phyloP scores from a whole-genome alignment of 1,140 invertebrate species.

The Mizuhopecten yessoensis region DNA sequence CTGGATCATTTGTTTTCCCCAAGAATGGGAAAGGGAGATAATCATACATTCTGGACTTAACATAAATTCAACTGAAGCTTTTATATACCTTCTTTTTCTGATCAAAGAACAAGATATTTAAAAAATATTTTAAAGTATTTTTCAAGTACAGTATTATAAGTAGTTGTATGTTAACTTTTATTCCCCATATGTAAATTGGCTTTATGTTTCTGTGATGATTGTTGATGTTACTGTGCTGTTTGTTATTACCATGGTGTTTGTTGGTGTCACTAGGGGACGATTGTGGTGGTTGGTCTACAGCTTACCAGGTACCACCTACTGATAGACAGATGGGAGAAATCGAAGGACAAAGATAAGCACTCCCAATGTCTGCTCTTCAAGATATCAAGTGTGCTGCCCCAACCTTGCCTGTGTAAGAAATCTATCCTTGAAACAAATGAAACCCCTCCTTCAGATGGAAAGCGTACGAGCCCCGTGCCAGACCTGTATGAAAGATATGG shows the following conservation, averaged over 20 bases:
- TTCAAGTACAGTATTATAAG: too few relatives aligned
- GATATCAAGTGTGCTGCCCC: constrained; percentile 58
- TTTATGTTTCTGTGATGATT: too few relatives aligned
- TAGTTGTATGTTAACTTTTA: too few relatives aligned
- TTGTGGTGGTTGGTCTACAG: constrained; percentile 67
- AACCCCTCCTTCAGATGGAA: neutral
- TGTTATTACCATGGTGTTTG: neutral
- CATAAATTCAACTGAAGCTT: too few relatives aligned
- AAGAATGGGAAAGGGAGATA: neutral
- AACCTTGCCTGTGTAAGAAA: neutral
- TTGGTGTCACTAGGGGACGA: constrained; percentile 63
- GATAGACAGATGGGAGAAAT: constrained; percentile 44
- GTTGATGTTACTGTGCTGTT: too few relatives aligned
- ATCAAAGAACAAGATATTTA: too few relatives aligned
- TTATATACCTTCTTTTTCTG: too few relatives aligned
- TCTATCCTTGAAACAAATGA: neutral
- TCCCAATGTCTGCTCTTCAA: constrained; percentile 57
- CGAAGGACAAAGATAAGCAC: neutral
- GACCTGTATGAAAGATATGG: neutral
- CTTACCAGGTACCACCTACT: constrained; percentile 60
- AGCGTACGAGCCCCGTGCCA: neutral
- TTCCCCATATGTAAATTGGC: too few relatives aligned
- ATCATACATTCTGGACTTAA: neutral
- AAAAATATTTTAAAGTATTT: too few relatives aligned
- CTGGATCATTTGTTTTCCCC: neutral